These are phyloP conservation scores for Xylocampa areola DNA, from an alignment of 2,888 invertebrate genomes.

Conservation along the genomic window DNA sequence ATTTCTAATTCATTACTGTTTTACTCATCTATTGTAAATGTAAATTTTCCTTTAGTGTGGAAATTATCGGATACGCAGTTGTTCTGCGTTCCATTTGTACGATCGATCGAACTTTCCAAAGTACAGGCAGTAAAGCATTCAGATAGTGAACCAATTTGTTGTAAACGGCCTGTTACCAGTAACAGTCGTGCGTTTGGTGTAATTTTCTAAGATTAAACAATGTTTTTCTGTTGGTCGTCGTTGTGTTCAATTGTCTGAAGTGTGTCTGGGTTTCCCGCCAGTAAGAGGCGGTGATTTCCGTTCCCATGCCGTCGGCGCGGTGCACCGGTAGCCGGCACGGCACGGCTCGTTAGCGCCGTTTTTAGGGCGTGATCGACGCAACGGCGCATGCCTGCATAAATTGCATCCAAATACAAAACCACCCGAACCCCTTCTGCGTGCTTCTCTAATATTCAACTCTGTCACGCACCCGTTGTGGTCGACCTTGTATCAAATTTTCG, in stretches of 20 bases:
- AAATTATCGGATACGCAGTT: conserved; percentile 6
- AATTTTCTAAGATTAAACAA: conserved; percentile 33
- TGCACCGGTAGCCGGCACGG: conserved; percentile 67
- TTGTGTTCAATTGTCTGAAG: conserved; percentile 66
- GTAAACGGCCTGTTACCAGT: conserved; percentile 9
- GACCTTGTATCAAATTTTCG: conserved; percentile 79
- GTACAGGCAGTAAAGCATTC: conserved; percentile 12
- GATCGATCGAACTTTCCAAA: conserved; percentile 4
- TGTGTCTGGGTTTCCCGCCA: conserved; percentile 67
- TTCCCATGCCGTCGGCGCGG: conserved; percentile 73
- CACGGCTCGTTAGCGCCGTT: conserved; percentile 82
- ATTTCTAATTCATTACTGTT: conserved; percentile 30
- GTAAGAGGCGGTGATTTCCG: conserved; percentile 75
- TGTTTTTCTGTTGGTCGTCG: conserved; percentile 37
- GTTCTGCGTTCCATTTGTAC: conserved; percentile 19
- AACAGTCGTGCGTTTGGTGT: conserved; percentile 13
- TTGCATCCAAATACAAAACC: conserved; percentile 77
- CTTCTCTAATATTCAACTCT: conserved; percentile 54
- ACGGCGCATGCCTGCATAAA: conserved; percentile 86
- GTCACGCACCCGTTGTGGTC: conserved; percentile 60
- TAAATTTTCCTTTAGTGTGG: not conserved
- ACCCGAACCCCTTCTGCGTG: conserved; percentile 64
- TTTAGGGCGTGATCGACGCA: conserved; percentile 87
- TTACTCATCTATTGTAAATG: conserved; percentile 17
- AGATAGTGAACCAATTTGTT: conserved; percentile 30